These are phyloP conservation scores for Strigops habroptila DNA, from an alignment of 2,113 vertebrate species.

Conservation along the genomic window DNA sequence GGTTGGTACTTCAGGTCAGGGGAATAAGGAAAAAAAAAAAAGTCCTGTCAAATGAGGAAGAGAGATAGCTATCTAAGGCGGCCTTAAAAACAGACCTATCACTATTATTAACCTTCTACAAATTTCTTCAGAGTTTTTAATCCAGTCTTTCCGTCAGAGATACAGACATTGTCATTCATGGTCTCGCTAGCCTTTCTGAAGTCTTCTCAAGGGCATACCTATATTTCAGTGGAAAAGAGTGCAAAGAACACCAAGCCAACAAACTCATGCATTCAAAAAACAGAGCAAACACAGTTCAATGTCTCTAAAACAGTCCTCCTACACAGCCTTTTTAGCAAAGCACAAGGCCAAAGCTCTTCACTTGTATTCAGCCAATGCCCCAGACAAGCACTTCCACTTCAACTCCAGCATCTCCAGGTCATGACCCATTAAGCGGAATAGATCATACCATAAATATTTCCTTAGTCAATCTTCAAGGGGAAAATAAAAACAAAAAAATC, in stretches of 20 bases:
- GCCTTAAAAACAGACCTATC: not conserved
- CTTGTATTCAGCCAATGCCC: not conserved
- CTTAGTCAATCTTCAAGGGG: not conserved
- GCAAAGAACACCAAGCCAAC: not conserved
- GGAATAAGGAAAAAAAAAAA: not conserved
- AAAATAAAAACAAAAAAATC: not conserved
- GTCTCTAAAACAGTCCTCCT: not conserved
- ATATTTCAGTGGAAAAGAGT: not conserved
- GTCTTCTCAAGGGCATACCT: not conserved
- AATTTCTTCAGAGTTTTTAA: not conserved
- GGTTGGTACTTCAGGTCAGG: rapidly evolving
- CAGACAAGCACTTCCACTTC: not conserved
- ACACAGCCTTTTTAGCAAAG: not conserved
- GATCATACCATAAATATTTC: not conserved
- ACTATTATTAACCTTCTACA: not conserved
- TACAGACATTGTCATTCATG: not conserved
- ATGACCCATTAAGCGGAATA: not conserved
- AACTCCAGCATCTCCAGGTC: not conserved
- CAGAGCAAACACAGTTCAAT: rapidly evolving
- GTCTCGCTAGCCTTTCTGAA: not conserved
- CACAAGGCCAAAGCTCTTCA: not conserved
- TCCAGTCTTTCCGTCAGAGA: not conserved
- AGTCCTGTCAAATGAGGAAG: not conserved
- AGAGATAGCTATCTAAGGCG: not conserved
- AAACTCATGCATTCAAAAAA: not conserved